Evolutionary conservation across 1,140 invertebrate genomes (phyloP).

Genomic region (Leptestheria dahalacensis): DNA sequence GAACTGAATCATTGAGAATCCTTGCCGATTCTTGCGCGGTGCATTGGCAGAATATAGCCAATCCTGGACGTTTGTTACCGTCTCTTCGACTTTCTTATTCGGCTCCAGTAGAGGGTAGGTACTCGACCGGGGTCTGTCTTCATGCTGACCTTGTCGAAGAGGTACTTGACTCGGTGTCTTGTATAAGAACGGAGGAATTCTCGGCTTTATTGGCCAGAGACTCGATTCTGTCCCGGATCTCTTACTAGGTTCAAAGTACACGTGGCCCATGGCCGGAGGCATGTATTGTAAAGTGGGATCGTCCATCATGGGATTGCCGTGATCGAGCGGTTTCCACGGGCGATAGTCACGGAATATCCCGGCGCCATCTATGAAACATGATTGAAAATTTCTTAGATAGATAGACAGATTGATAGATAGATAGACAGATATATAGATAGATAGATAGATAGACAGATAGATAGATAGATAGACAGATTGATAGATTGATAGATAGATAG

Average conservation of each 20-base stretch:
- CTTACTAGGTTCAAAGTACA: not conserved
- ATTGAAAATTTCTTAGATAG: no score
- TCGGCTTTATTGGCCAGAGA: not conserved
- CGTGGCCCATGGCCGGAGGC: not conserved
- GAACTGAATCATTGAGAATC: not conserved
- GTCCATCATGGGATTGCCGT: not conserved
- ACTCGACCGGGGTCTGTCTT: not conserved
- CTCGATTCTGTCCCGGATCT: not conserved
- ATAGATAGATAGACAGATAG: no score
- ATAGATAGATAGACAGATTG: no score
- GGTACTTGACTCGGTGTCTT: not conserved
- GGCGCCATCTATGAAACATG: not conserved
- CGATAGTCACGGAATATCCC: not conserved
- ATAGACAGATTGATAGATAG: no score
- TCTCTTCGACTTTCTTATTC: no score
- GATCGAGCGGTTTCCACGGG: not conserved
- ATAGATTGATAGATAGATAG: no score
- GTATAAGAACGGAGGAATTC: not conserved
- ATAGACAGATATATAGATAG: no score
- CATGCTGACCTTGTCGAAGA: not conserved
- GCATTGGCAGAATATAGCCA: no score
- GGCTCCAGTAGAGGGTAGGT: no score
- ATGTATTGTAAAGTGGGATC: not conserved
- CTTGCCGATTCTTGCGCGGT: not conserved
- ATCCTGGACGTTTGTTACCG: no score